These are phyloP conservation scores for Drosophila quadrilineata DNA, from an alignment of 1,140 invertebrate species.

Conservation along the genomic window DNA sequence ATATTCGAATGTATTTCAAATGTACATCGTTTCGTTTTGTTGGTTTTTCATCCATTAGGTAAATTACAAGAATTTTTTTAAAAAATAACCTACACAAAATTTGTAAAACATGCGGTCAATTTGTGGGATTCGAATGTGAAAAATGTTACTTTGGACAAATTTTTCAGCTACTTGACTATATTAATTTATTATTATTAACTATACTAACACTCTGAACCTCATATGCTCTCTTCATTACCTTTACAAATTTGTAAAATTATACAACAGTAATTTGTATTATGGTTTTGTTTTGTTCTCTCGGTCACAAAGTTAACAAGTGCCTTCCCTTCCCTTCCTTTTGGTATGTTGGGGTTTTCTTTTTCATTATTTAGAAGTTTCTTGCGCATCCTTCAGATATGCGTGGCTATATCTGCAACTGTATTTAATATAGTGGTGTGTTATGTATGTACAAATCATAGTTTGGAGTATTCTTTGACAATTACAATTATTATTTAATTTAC, in stretches of 20 bases:
- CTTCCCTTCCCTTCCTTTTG: constrained; percentile 15
- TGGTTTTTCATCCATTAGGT: too few relatives aligned
- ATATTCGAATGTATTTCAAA: constrained; percentile 70
- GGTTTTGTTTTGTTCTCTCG: constrained; percentile 22
- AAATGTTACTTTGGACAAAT: constrained; percentile 32
- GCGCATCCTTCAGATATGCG: constrained; percentile 40
- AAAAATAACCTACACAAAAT: constrained; percentile 40
- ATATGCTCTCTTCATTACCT: neutral
- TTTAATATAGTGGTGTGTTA: constrained; percentile 4
- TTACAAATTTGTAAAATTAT: constrained; percentile 32
- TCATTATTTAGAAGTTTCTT: constrained; percentile 9
- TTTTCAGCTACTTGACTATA: constrained; percentile 29
- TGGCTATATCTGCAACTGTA: constrained; percentile 8
- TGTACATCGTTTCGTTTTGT: constrained; percentile 47
- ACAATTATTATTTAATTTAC: constrained; percentile 19
- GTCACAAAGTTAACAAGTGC: constrained; percentile 55
- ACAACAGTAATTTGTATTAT: constrained; percentile 28
- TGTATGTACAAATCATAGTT: constrained; percentile 30
- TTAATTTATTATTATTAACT: constrained; percentile 23
- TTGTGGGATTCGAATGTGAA: constrained; percentile 14
- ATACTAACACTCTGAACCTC: constrained; percentile 27
- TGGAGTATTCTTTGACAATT: constrained; percentile 31
- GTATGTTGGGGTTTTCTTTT: constrained; percentile 15
- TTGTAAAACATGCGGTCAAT: constrained; percentile 12
- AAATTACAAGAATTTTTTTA: constrained; percentile 51